Conservation (phyloP, 2,113 vertebrate genomes). For the Piaya cayana region DNA sequence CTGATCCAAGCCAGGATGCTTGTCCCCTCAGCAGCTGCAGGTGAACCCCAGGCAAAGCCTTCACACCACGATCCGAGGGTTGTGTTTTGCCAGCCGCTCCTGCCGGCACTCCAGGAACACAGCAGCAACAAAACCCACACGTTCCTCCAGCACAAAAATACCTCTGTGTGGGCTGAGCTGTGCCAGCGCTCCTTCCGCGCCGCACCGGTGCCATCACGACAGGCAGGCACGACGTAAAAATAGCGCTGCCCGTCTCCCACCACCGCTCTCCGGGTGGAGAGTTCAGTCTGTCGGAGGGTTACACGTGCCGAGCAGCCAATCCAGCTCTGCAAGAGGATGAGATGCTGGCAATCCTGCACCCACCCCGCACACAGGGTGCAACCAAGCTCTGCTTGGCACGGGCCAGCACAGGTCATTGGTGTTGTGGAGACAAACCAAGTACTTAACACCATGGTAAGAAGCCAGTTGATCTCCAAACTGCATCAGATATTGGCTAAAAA, state of each 20-base stretch:
- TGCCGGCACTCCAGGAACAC: neutral
- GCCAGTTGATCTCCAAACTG: no score
- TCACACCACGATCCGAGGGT: neutral
- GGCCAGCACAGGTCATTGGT: neutral
- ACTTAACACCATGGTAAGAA: no score
- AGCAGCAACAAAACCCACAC: neutral
- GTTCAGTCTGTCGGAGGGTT: accelerated
- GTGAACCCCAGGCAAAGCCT: accelerated
- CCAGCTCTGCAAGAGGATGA: accelerated
- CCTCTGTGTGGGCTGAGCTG: neutral
- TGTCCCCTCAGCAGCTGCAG: neutral
- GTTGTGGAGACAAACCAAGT: neutral
- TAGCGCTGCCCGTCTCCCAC: neutral
- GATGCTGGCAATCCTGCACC: accelerated
- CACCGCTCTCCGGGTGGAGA: neutral
- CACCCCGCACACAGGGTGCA: neutral
- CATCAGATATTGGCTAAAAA: no score
- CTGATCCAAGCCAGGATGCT: no score
- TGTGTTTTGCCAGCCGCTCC: neutral
- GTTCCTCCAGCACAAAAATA: neutral
- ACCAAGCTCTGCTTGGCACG: neutral
- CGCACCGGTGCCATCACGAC: neutral
- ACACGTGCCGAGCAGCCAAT: accelerated
- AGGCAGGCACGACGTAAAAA: neutral
- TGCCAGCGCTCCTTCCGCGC: neutral